These are phyloP conservation scores for Sarcophaga variegata DNA, from an alignment of 2,888 invertebrate species.

Conservation along the genomic window DNA sequence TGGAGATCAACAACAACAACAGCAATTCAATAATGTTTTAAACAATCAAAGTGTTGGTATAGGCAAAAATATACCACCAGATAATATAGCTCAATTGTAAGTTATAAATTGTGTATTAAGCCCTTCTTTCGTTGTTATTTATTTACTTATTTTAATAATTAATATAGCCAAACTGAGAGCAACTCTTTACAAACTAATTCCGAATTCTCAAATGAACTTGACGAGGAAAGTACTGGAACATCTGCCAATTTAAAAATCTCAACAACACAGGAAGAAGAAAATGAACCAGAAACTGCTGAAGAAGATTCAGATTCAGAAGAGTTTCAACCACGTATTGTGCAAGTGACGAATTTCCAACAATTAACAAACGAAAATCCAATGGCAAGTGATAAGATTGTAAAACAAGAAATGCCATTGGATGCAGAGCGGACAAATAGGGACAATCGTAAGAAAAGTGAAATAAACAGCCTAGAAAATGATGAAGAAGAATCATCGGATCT, in stretches of 20 bases:
- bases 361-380: slow-evolving; percentile 30
- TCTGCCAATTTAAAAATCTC: neutral
- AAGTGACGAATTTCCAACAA: slow-evolving; percentile 80
- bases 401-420: slow-evolving; percentile 71
- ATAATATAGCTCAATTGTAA: slow-evolving; percentile 57
- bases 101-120: slow-evolving; percentile 25
- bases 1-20: slow-evolving; percentile 55
- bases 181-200: slow-evolving; percentile 51
- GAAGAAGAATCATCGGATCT: slow-evolving; percentile 43
- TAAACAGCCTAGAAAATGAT: slow-evolving; percentile 29
- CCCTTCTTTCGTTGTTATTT: neutral
- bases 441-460: slow-evolving; percentile 12
- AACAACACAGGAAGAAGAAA: slow-evolving; percentile 3
- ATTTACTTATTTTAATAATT: slow-evolving; percentile 14
- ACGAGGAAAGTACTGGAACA: slow-evolving; percentile 47
- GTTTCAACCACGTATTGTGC: slow-evolving; percentile 79
- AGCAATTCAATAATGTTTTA: slow-evolving; percentile 33
- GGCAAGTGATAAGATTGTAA: slow-evolving; percentile 65
- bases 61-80: slow-evolving; percentile 29
- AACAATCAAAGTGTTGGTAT: slow-evolving; percentile 20
- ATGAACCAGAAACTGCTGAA: slow-evolving; percentile 58
- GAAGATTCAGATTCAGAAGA: slow-evolving; percentile 69
- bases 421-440: slow-evolving; percentile 56
- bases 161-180: slow-evolving; percentile 51
- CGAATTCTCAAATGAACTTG: slow-evolving; percentile 44